A percentile compares a stretch with the other conserved stretches of the same genome.
phyloP scores from a whole-genome alignment of 2,888 invertebrate species.

The Caenorhabditis imperialis region DNA sequence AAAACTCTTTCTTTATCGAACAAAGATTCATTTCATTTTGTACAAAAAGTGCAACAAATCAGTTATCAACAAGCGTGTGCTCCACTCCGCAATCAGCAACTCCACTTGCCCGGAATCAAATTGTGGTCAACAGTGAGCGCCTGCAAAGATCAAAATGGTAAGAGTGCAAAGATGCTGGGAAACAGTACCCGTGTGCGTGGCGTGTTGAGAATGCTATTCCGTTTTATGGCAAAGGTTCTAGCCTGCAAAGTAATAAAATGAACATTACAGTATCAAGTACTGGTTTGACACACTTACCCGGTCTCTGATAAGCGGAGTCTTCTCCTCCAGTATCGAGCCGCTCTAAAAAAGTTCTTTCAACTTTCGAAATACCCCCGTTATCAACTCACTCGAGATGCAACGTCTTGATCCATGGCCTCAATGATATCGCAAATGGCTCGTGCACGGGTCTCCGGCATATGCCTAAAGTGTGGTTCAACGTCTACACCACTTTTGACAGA shows the following conservation, averaged over 20 bases:
- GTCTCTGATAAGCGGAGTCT: slow-evolving; percentile 18
- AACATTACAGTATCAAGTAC: no score
- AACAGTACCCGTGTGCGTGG: slow-evolving; percentile 32
- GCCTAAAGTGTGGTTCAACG: slow-evolving; percentile 35
- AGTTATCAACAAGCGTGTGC: background rate
- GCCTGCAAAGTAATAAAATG: slow-evolving; percentile 41
- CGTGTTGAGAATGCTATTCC: slow-evolving; percentile 44
- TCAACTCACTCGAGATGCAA: slow-evolving; percentile 54
- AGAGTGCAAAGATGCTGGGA: background rate
- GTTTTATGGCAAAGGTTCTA: slow-evolving; percentile 22
- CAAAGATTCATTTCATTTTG: slow-evolving; percentile 24
- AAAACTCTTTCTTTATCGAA: slow-evolving; percentile 6
- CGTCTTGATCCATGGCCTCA: slow-evolving; percentile 53
- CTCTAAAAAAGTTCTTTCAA: slow-evolving; percentile 9
- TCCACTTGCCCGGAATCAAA: slow-evolving; percentile 31
- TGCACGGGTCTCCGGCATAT: slow-evolving; percentile 58
- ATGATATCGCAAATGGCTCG: slow-evolving; percentile 59
- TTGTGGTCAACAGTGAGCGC: slow-evolving; percentile 35
- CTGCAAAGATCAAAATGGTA: slow-evolving; percentile 19
- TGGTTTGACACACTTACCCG: slow-evolving; percentile 8
- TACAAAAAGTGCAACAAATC: slow-evolving; percentile 29
- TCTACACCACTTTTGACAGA: no score
- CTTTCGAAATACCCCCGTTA: background rate
- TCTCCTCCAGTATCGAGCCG: slow-evolving; percentile 24
- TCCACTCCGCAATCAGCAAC: slow-evolving; percentile 38